Evolutionary conservation across 2,888 invertebrate species (phyloP).

Genomic region (Drosophila prolongata): DNA sequence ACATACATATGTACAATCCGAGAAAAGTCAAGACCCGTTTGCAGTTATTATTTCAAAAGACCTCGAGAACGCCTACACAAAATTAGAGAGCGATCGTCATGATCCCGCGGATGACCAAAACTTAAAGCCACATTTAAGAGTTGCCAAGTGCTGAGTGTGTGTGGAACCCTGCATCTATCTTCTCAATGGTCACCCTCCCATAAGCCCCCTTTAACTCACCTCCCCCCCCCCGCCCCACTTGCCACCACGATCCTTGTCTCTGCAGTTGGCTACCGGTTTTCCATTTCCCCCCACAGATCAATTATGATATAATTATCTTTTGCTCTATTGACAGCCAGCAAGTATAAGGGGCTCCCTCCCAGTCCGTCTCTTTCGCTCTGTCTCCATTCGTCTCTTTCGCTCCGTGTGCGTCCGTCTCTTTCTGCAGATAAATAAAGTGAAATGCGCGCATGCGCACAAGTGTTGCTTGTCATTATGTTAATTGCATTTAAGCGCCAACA

Average conservation of each 20-base stretch:
- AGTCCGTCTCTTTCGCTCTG: neutral
- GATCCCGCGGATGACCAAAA: neutral
- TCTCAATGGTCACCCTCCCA: neutral
- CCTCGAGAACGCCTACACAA: constrained; percentile 1
- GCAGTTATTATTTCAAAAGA: neutral
- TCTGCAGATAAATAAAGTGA: constrained; percentile 58
- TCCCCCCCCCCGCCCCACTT: neutral
- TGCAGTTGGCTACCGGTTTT: constrained; percentile 75
- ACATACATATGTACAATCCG: too few species aligned
- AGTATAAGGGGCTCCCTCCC: constrained; percentile 33
- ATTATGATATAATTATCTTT: constrained; percentile 77
- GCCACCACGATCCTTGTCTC: constrained; percentile 30
- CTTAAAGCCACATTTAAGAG: constrained; percentile 1
- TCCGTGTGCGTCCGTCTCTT: constrained; percentile 11
- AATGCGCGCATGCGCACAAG: constrained; percentile 81
- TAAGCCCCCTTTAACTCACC: neutral
- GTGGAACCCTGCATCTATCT: constrained; percentile 10
- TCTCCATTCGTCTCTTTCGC: constrained; percentile 7
- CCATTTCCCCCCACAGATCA: constrained; percentile 53
- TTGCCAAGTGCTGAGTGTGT: constrained; percentile 9
- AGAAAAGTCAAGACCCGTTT: neutral
- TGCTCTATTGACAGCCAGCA: constrained; percentile 72
- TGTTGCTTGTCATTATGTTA: constrained; percentile 81
- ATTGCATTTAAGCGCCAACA: constrained; percentile 80
- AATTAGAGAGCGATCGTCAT: constrained; percentile 1